Evolutionary conservation across 2,113 vertebrate species (phyloP), one percentile per base, ranked within the genome.

Genomic region (Microcebus ravelobensis): DNA sequence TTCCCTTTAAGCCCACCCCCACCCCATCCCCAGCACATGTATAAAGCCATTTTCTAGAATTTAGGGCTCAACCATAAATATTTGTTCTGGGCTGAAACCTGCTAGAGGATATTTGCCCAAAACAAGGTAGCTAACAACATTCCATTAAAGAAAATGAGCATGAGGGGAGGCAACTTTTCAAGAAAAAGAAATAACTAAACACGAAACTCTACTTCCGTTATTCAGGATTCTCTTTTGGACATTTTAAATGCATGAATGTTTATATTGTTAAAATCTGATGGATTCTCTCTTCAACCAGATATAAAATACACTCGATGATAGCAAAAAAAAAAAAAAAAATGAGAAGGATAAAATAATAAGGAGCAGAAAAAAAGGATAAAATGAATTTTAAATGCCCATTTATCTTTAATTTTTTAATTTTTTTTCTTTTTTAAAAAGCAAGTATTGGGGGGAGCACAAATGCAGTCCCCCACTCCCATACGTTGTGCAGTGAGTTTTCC

Each of bases 1-100:
- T 91, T 85, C 71, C 92, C 31, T 50, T 36, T 77, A 84, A 36
- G 29, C 65, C 42, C 55, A 7, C 21, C 8, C 10, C 9, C 42
- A 5, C 45, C 18, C 55, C 14, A 21, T 63, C 18, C 50, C 77
- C 45, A 67, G 31, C 39, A 11, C 27, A 6, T 2, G 36, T 8
- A 80, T 86, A 96, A 93, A 94, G 79, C 83, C 83, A 84, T 88
- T 93, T 96, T 74, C 79, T 87, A 55, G 71, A 86, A 67, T 95
- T 95, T 86, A 95, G 55, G 71, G 80, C 55, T 96, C 50, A 10
- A 77, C 70, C 94, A 36, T 88, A 97, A 97, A 94, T 95, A 97
- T 97, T 97, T 97, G 81, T 93, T 97, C 81, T 94, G 90, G 55
- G 42, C 71, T 92, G 59, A 95, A 95, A 96, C 48, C 71, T 88